Evolutionary conservation across 2,113 vertebrate species (phyloP), one percentile per base, ranked within the genome.

Genomic region (Microtus montanus): DNA sequence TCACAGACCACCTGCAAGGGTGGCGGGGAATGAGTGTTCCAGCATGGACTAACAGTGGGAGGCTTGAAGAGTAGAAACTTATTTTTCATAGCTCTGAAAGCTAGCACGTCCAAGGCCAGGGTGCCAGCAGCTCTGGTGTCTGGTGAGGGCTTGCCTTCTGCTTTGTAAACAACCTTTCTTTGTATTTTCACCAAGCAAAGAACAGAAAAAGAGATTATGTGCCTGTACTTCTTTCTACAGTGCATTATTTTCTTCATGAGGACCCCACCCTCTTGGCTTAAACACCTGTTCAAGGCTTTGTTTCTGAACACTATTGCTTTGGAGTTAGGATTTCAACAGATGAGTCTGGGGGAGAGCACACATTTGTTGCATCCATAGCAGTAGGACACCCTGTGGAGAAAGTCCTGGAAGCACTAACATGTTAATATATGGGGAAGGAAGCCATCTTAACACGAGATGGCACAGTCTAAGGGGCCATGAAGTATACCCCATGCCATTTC

Each of bases 401-500:
- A 93, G 90, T 7, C 1, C 4, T 2, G 75, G 1, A 3, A n/a
- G 35, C 41, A 71, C n/a, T 3, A 8, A 71, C 11, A 24, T 13
- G 5, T 10, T 35, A 83, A 74, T 22, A 49, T 0, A 1, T 14
- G 6, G 12, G 38, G 5, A 44, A 54, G 86, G 38, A 71, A n/a
- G 22, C 13, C 61, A 49, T 11, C 30, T 66, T 54, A 47, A 30
- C 35, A 44, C 3, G 8, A 44, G 71, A 54, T 28, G 19, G 2
- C 26, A 1, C 19, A 38, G 47, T 14, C 30, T 11, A 33, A 73
- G 63, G 1, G 20, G 58, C 41, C 75, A 80, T 58, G 44, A 44
- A 49, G 22, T 15, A 70, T 0, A 0, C 28, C 33, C 0, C 13
- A 7, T 1, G 19, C 14, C 54, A 58, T 63, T 10, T 35, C 47